Base-by-base conservation (phyloP, 2,113 vertebrate genomes). In the Zosterops japonicus region DNA sequence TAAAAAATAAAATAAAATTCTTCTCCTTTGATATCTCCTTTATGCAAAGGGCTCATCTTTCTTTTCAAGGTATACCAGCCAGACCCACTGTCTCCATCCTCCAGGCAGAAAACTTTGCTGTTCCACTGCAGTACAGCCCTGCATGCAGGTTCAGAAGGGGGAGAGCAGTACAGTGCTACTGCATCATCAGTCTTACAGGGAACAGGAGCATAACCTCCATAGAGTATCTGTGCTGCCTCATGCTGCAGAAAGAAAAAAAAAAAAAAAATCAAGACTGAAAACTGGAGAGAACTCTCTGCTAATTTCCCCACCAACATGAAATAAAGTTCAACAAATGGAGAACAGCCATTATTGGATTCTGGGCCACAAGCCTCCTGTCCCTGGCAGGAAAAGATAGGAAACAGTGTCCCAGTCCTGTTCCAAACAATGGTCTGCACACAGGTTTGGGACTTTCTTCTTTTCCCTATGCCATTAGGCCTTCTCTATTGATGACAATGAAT, bases 131-230 rank as follows among this genome's bases (percentile, higher is more conserved):
- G 25, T 42, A 17, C n/a, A 82, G 33, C 31, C 44, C 41, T 6
- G 0, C 9, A 5, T 0, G 2, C 57, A 52, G 12, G 35, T 20
- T 29, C 35, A 36, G 63, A 53, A n/a, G 8, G 7, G 4, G 22
- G 15, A 36, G 21, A 78, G 17, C 49, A 63, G 15, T 2, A 4
- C 44, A 7, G 12, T 5, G 20, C 20, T 47, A 8, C 36, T 8
- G 4, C 28, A 50, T 4, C 9, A 41, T 9, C n/a, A 31, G 10
- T 4, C n/a, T 31, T 17, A 6, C 25, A 36, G n/a, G 11, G 14
- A 55, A 12, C 9, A 35, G 12, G 7, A 22, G 4, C 11, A 31
- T 5, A 13, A 33, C 11, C 33, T 75, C 39, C 39, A 25, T 2
- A 6, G 28, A 28, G 5, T 23, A 33, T 46, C 20, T 49, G 28